Percentiles rank a stretch among this genome's conserved stretches.
Evolutionary conservation across 2,797 vertebrate genomes (phyloP).

Genomic region (Poeciliopsis infans): DNA sequence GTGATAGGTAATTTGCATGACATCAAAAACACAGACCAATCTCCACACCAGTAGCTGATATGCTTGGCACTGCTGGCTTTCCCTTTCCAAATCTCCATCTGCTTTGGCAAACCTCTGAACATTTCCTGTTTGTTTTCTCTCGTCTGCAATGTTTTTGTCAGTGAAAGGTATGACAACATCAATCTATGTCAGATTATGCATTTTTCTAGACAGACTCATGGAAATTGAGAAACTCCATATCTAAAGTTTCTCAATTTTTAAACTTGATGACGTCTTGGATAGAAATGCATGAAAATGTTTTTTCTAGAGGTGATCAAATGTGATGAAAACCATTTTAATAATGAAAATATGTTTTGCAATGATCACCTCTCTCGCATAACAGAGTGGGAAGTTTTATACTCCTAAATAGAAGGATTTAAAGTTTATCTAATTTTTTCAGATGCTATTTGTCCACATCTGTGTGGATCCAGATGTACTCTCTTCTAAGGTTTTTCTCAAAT

Average conservation of each 20-base stretch:
- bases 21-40: not conserved
- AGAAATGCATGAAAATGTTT: constrained; percentile 9
- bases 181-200: not conserved
- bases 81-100: constrained; percentile 8
- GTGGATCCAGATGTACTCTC: not conserved
- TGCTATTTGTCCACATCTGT: not conserved
- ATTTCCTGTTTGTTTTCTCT: constrained; percentile 9
- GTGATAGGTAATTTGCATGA: not conserved
- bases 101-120: constrained; percentile 8
- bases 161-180: constrained; percentile 4
- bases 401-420: not conserved
- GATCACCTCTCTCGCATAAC: not conserved
- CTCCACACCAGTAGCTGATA: not conserved
- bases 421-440: not conserved
- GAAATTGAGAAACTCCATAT: no score
- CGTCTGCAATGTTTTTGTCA: not conserved
- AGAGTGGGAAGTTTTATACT: not conserved
- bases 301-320: not conserved
- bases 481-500: not conserved
- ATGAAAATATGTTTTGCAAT: constrained; percentile 2
- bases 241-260: not conserved
- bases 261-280: not conserved
- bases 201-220: not conserved
- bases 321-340: constrained; percentile 6
- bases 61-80: not conserved